phyloP scores from a whole-genome alignment of 2,888 invertebrate genomes.

The Trypoxylon attenuatum region DNA sequence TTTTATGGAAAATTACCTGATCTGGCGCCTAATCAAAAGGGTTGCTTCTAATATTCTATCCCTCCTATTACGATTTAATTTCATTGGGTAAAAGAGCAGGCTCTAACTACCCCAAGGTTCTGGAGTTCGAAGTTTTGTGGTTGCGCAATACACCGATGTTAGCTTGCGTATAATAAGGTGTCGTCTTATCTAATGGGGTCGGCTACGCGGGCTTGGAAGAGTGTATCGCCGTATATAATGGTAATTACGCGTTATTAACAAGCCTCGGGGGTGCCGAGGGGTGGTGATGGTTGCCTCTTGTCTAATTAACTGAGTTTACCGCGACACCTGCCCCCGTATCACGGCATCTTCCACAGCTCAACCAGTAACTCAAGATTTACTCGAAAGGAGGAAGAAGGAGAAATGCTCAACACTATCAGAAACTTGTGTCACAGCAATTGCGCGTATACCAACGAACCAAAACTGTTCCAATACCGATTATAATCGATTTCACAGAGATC shows the following conservation, averaged over 20 bases:
- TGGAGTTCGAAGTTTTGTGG: constrained; percentile 53
- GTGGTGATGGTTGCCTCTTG: constrained; percentile 73
- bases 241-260: constrained; percentile 75
- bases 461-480: neutral
- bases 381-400: constrained; percentile 51
- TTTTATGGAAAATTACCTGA: no score
- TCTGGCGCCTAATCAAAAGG: constrained; percentile 1
- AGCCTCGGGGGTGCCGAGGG: constrained; percentile 68
- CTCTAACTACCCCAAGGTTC: constrained; percentile 19
- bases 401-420: constrained; percentile 25
- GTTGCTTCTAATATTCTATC: constrained; percentile 23
- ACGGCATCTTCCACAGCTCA: constrained; percentile 70
- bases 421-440: constrained; percentile 11
- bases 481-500: no score
- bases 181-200: constrained; percentile 75
- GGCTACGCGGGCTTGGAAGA: constrained; percentile 68
- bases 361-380: constrained; percentile 73
- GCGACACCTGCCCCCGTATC: constrained; percentile 74
- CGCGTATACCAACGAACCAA: neutral
- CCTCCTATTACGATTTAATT: no score
- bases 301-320: constrained; percentile 75
- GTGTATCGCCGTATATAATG: constrained; percentile 75
- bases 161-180: constrained; percentile 73
- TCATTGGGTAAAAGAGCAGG: constrained; percentile 21
- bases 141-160: constrained; percentile 52